phyloP scores from a whole-genome alignment of 2,113 vertebrate genomes.

The Prionailurus bengalensis region DNA sequence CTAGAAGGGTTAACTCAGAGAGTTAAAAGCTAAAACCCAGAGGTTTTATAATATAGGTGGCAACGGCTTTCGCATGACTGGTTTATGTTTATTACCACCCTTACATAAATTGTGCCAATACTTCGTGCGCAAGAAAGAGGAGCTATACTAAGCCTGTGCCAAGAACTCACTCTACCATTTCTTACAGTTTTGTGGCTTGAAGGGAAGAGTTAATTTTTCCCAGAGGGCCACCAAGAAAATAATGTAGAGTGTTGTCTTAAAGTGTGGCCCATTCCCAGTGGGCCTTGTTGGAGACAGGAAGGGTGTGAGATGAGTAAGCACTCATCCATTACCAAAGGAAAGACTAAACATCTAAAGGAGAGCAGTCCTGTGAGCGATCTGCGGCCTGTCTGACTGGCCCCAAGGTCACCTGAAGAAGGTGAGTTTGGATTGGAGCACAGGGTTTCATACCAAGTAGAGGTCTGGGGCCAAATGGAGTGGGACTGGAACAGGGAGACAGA shows the following conservation, averaged over 20 bases:
- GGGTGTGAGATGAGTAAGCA: background rate
- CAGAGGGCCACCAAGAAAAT: conserved; percentile 37
- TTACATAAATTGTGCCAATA: background rate
- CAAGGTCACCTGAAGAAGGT: background rate
- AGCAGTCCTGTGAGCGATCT: background rate
- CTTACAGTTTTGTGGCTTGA: background rate
- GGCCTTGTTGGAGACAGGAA: background rate
- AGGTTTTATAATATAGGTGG: background rate
- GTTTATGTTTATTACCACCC: background rate
- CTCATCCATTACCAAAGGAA: background rate
- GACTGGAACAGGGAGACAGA: background rate
- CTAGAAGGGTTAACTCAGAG: background rate
- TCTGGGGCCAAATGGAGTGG: background rate
- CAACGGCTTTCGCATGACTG: background rate
- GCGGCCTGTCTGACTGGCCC: background rate
- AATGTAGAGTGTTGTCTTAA: background rate
- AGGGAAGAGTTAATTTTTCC: conserved; percentile 35
- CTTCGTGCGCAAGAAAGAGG: background rate
- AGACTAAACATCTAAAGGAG: background rate
- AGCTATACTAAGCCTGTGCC: background rate
- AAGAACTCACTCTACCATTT: background rate
- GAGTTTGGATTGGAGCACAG: background rate
- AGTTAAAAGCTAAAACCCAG: conserved; percentile 13
- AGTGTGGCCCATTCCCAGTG: background rate
- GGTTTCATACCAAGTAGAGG: background rate